Evolutionary conservation across 1,140 invertebrate species (phyloP), one percentile per base, ranked within the genome.

Genomic region (Drosophila leontia): DNA sequence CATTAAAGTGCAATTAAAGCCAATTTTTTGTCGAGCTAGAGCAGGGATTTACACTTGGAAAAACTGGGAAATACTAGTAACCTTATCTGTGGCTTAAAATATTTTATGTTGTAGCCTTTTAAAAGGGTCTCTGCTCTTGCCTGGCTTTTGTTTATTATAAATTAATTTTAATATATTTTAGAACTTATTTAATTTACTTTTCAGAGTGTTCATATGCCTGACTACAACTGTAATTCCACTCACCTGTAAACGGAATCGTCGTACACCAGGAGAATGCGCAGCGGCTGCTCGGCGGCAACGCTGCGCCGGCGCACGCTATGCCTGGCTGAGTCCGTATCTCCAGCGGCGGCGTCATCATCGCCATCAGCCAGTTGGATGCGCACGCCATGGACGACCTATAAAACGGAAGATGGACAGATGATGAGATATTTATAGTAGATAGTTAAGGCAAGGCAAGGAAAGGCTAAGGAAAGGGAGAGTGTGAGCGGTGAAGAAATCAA

Each of bases 221-320:
- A 4, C n/a, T 23, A 7, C 12, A 47, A 47, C 19, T 37, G 42
- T 15, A 47, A 64, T 41, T 55, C 19, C 53, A 53, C 95, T 94
- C 92, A 98, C 97, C 96, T 96, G 93, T 96, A 96, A 55, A 99
- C 96, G 91, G 97, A 98, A 67, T 96, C 94, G 92, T 99, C 98
- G 93, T 98, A 99, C 90, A 96, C 96, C 69, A 98, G 94, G 75
- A 98, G 95, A 80, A 99, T 98, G 83, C 98, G 94, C 57, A 99
- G 94, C 3, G 96, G 96, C 88, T 98, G 97, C 93, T 96, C 96
- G 57, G 78, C 91, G 70, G 96, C 95, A 42, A 79, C 37, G 93
- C 96, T 98, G 60, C 98, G 94, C 92, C 97, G 98, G 80, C 95
- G 96, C 74, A 98, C 95, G 78, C 96, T 92, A 93, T 98, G 34